A percentile compares a stretch with the other conserved stretches of the same genome.
phyloP scores from a whole-genome alignment of 1,140 invertebrate species.

The Oryctes rhinoceros region DNA sequence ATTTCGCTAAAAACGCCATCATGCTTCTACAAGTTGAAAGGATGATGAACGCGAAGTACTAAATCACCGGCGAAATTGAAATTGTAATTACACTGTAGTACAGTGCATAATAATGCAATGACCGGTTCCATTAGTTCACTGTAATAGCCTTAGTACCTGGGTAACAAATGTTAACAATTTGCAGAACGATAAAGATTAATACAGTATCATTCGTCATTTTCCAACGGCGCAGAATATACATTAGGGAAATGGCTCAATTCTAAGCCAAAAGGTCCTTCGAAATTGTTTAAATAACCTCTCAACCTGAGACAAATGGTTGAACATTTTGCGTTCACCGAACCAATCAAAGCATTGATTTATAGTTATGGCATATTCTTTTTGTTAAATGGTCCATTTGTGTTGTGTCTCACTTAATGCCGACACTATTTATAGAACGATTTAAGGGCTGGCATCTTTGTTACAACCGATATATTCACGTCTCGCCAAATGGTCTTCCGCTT shows the following conservation, averaged over 20 bases:
- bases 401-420: slow-evolving; percentile 15
- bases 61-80: too few species aligned
- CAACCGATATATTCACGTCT: slow-evolving; percentile 27
- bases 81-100: too few species aligned
- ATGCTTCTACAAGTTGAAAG: too few species aligned
- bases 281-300: slow-evolving; percentile 11
- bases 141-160: too few species aligned
- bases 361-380: slow-evolving; percentile 32
- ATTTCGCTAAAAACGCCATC: too few species aligned
- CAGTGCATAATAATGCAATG: too few species aligned
- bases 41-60: too few species aligned
- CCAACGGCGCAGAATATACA: neutral
- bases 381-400: slow-evolving; percentile 28
- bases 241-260: neutral
- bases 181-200: neutral
- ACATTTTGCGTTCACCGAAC: neutral
- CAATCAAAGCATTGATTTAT: slow-evolving; percentile 19
- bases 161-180: neutral
- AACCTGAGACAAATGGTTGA: neutral
- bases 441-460: slow-evolving; percentile 21
- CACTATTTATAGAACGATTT: slow-evolving; percentile 34
- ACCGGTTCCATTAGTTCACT: too few species aligned
- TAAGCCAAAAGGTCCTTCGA: neutral
- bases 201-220: neutral
- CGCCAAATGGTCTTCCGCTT: slow-evolving; percentile 29